Conservation (phyloP, 2,888 invertebrate genomes). For the Caenorhabditis sp. region DNA sequence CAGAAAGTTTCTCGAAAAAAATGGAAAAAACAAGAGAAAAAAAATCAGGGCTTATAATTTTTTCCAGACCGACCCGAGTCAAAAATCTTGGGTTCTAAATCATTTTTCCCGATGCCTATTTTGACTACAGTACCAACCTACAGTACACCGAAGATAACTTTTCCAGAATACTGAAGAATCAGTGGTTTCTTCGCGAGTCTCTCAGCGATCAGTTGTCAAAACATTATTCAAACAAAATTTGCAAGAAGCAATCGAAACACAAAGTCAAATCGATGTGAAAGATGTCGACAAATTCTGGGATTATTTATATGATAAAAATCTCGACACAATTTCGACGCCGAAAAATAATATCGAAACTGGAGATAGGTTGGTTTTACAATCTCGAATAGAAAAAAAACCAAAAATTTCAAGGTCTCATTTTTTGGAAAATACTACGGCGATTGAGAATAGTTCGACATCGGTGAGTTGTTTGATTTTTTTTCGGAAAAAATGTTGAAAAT, state of each 20-base stretch:
- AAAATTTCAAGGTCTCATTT: neutral
- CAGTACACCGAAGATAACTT: neutral
- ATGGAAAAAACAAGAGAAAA: too few relatives aligned
- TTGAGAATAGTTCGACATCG: neutral
- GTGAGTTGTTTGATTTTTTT: neutral
- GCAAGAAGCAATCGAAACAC: conserved; percentile 21
- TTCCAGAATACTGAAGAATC: conserved; percentile 30
- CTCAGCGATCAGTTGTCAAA: conserved; percentile 8
- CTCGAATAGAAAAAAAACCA: neutral
- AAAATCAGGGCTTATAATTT: too few relatives aligned
- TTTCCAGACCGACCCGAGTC: too few relatives aligned
- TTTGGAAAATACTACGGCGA: neutral
- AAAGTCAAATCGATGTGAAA: conserved; percentile 23
- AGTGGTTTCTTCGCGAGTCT: conserved; percentile 14
- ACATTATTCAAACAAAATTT: conserved; percentile 4
- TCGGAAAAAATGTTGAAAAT: neutral
- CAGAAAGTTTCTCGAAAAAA: too few relatives aligned
- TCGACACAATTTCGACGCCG: neutral
- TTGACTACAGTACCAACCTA: too few relatives aligned
- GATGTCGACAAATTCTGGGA: conserved; percentile 41
- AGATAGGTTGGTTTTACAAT: neutral
- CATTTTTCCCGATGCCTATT: neutral
- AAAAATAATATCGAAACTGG: neutral
- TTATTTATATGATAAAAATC: conserved; percentile 14
- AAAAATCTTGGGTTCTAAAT: too few relatives aligned